Conservation (phyloP, 2,113 vertebrate species). For the Mesitornis unicolor region DNA sequence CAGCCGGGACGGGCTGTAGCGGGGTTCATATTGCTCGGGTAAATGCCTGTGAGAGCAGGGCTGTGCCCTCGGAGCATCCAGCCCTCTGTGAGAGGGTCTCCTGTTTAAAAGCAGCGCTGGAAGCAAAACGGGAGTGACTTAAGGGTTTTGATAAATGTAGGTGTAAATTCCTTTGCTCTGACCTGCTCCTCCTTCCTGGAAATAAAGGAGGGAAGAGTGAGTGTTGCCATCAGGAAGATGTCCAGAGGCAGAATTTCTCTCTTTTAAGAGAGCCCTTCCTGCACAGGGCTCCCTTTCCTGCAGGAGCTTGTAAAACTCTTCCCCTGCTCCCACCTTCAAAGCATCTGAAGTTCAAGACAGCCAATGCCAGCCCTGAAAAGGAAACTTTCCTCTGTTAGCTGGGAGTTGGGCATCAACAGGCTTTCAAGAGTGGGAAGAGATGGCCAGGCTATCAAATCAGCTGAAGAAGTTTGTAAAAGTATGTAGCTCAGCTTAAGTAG, state of each 20-base stretch:
- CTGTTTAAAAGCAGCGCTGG: fast-evolving
- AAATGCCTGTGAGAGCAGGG: fast-evolving
- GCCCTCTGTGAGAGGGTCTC: fast-evolving
- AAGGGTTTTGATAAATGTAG: neutral
- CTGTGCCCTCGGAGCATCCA: fast-evolving
- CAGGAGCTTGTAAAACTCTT: fast-evolving
- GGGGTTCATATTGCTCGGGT: fast-evolving
- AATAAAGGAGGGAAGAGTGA: neutral
- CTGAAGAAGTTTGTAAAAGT: neutral
- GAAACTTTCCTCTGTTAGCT: neutral
- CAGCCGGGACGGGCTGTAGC: neutral
- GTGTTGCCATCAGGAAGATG: fast-evolving
- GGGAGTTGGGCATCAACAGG: neutral
- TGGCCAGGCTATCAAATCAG: neutral
- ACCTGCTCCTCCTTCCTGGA: neutral
- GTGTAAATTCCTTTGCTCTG: neutral
- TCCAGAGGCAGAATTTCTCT: fast-evolving
- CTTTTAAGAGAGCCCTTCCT: neutral
- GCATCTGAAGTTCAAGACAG: neutral
- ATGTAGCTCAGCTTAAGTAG: neutral
- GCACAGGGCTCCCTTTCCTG: neutral
- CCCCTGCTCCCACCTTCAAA: neutral
- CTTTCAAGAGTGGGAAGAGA: neutral
- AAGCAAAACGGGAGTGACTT: fast-evolving
- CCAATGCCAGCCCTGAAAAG: neutral